Evolutionary conservation across 1,140 invertebrate genomes (phyloP), one percentile per base, ranked within the genome.

Genomic region (Grapholita molesta): DNA sequence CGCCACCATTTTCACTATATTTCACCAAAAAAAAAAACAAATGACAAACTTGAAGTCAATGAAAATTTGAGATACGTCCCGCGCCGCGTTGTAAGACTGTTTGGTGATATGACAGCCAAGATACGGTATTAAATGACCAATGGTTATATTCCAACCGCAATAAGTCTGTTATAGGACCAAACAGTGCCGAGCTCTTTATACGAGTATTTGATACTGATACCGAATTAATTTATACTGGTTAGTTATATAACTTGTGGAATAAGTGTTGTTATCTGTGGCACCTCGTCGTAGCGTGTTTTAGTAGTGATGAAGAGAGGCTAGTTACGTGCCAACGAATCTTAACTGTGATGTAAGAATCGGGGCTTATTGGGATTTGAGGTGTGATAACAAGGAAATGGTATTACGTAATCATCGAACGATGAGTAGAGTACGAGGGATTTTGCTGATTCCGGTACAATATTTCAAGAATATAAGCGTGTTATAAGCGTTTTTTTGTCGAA

Each of bases 91-190:
- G n/a, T 15, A 15, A 6, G 5, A 38, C 35, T n/a, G 35, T 38
- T 38, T 38, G 35, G 35, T 6, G 35, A n/a, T 9, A n/a, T 6
- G 5, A 15, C 5, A 1, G 35, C 15, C n/a, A 35, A 35, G 33
- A 9, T 12, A 12, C 12, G 12, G 35, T 38, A 38, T 38, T 38
- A 38, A 38, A 38, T 38, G n/a, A 38, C 35, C 35, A 1, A n/a
- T 4, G 3, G 2, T 38, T 12, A 0, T 38, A n/a, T 38, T 38
- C 35, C 12, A n/a, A 38, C 35, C 15, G 35, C 35, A 3, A 38
- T 4, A 0, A 0, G 3, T 15, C 0, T 0, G n/a, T 1, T 1
- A 12, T 5, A n/a, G n/a, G n/a, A n/a, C 0, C 5, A 5, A 38
- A 6, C n/a, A 38, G 4, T 6, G 12, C 35, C 15, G 5, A 6